Percentiles rank a stretch among this genome's conserved stretches.
Evolutionary conservation across 1,140 invertebrate species (phyloP).

Genomic region (Camponotus floridanus): DNA sequence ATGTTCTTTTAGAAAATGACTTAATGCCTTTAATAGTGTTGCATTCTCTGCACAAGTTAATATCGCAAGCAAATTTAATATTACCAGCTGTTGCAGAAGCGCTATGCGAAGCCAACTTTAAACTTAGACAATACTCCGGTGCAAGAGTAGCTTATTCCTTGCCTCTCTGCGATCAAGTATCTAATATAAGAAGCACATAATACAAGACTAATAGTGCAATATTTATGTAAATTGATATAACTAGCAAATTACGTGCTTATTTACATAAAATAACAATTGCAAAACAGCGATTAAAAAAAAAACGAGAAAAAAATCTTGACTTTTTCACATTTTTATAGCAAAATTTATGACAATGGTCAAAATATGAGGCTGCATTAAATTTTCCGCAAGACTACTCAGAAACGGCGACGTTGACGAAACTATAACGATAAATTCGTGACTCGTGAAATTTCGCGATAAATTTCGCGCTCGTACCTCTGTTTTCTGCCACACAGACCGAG

Average conservation of each 20-base stretch:
- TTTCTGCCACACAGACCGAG: constrained; percentile 72
- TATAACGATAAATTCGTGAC: constrained; percentile 49
- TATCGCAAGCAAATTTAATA: constrained; percentile 49
- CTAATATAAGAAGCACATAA: constrained; percentile 32
- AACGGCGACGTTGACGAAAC: constrained; percentile 47
- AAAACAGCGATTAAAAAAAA: constrained; percentile 9
- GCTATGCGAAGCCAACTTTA: constrained; percentile 34
- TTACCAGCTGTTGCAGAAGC: constrained; percentile 54
- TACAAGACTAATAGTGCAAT: constrained; percentile 11
- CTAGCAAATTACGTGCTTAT: constrained; percentile 4
- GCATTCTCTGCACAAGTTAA: constrained; percentile 46
- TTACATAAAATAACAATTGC: constrained; percentile 4
- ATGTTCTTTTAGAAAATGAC: constrained; percentile 20
- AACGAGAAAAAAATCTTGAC: constrained; percentile 4
- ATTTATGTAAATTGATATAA: constrained; percentile 5
- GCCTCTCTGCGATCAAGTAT: constrained; percentile 27
- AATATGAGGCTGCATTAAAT: constrained; percentile 29
- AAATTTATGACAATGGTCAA: constrained; percentile 33
- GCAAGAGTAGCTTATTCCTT: constrained; percentile 13
- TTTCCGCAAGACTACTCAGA: constrained; percentile 24
- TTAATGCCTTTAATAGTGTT: constrained; percentile 46
- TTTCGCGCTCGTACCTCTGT: constrained; percentile 73
- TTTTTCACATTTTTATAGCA: constrained; percentile 17
- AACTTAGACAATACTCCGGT: constrained; percentile 48
- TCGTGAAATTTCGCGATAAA: constrained; percentile 50